Evolutionary conservation across 2,888 invertebrate species (phyloP).

Genomic region (Lepidochitona cinerea): DNA sequence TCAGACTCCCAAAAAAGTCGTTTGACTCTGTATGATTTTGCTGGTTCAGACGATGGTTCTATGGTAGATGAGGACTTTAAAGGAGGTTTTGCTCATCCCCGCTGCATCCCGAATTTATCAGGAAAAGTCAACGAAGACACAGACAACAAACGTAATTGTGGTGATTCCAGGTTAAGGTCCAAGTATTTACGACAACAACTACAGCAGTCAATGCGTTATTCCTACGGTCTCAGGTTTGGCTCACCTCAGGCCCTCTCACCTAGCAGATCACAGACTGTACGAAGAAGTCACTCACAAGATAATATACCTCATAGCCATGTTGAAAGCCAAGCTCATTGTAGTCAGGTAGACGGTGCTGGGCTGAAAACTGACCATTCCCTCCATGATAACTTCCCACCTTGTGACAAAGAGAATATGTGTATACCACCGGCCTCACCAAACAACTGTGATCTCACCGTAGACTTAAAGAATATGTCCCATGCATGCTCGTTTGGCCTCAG

Average conservation of each 20-base stretch:
- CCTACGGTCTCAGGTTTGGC: neutral
- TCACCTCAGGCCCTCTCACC: neutral
- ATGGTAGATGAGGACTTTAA: neutral
- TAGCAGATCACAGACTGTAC: neutral
- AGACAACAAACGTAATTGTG: neutral
- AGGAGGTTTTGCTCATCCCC: neutral
- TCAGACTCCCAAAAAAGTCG: conserved; percentile 4
- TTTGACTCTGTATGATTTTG: neutral
- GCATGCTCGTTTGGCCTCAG: neutral
- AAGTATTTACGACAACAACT: neutral
- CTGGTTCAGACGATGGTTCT: neutral
- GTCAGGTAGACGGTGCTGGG: neutral
- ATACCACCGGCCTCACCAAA: neutral
- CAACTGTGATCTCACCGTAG: neutral
- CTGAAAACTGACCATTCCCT: neutral
- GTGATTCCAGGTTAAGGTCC: neutral
- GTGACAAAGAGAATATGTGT: conserved; percentile 1
- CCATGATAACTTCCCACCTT: neutral
- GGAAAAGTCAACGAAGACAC: neutral
- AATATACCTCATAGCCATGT: neutral
- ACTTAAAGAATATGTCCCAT: neutral
- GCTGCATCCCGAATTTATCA: neutral
- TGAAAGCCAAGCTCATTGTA: neutral
- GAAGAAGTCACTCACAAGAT: neutral
- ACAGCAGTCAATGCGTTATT: neutral